Evolutionary conservation across 2,888 invertebrate genomes (phyloP), one percentile per base, ranked within the genome.

Genomic region (Neelides folsomi): DNA sequence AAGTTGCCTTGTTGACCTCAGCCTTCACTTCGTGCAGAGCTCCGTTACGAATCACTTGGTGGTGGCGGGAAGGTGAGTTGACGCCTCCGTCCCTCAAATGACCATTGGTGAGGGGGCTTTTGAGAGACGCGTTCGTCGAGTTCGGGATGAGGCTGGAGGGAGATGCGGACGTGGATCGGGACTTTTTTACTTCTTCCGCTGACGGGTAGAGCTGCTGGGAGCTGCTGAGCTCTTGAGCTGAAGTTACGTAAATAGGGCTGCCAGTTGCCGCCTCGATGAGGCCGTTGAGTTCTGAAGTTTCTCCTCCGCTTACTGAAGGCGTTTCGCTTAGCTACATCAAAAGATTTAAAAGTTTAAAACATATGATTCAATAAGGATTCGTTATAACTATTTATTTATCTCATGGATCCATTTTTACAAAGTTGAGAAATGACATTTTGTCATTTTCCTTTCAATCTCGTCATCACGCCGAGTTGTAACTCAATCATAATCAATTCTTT

Each of bases 161-260:
- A n/a, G 13, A 38, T 15, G n/a, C 15, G 38, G 15, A 13, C 5
- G 15, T 38, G 38, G 38, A 38, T 15, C 15, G n/a, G 38, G 38
- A 38, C n/a, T 15, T 38, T 44, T 27, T 52, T 49, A 41, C 54
- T 55, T 43, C 54, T 55, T 36, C 54, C 52, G 43, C 47, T 53
- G 47, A 50, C 52, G 36, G 48, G 27, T 27, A 27, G 3, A 27
- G 27, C 27, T 27, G 27, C 44, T 61, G 57, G 39, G 62, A 61
- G 57, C 63, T 59, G 55, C 60, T 65, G 49, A 68, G 64, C 57
- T 67, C 67, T 39, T 68, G 68, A 48, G 69, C 80, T 62, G 84
- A 84, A 58, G 85, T 86, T 63, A 86, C 85, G 76, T 86, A 86
- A 63, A 86, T 85, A 52, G 84, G 82, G 52, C 83, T 82, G 53